Base-by-base conservation (phyloP, 1,140 invertebrate species). In the Drosophila insularis region DNA sequence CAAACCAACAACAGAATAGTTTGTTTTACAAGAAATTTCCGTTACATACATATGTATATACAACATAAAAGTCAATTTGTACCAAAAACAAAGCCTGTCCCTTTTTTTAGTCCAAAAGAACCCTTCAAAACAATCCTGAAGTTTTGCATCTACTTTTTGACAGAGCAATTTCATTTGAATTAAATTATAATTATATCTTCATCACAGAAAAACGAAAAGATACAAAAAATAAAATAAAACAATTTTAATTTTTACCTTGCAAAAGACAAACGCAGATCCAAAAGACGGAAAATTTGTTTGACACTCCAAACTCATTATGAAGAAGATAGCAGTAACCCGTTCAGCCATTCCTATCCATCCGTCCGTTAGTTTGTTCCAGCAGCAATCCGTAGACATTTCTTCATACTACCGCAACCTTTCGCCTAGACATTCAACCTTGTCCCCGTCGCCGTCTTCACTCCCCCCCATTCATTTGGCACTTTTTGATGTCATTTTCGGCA, bases 401-500 rank as follows among this genome's bases (percentile, higher is more conserved):
- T 81, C 79, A 73, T 62, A 65, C 59, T 11, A 37, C 35, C 35
- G 35, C 35, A 37, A 13, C 35, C 64, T 21, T 31, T 14, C 62
- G 66, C 68, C 63, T 59, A 62, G 78, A 68, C 71, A 73, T 78
- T 79, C 71, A 63, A 17, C 53, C 37, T 67, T 63, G 54, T 54
- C 27, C 27, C 27, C 27, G 27, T 27, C 53, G 63, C 32, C 50
- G 61, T 55, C 61, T 40, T 40, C 64, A 39, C 23, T 78, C 73
- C 56, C 35, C 59, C 50, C 63, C 70, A 86, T 73, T 80, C 82
- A 71, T 68, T 68, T 62, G 75, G 64, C 79, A 78, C 82, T 87
- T 86, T 86, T 89, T 87, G 82, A 87, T 87, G 84, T 87, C 87
- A 89, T 87, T 87, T 87, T 82, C 43, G 84, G 82, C 82, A 87